Percentiles rank a stretch among this genome's conserved stretches.
Evolutionary conservation across 2,888 invertebrate genomes (phyloP).

Genomic region (Atrina japonica): DNA sequence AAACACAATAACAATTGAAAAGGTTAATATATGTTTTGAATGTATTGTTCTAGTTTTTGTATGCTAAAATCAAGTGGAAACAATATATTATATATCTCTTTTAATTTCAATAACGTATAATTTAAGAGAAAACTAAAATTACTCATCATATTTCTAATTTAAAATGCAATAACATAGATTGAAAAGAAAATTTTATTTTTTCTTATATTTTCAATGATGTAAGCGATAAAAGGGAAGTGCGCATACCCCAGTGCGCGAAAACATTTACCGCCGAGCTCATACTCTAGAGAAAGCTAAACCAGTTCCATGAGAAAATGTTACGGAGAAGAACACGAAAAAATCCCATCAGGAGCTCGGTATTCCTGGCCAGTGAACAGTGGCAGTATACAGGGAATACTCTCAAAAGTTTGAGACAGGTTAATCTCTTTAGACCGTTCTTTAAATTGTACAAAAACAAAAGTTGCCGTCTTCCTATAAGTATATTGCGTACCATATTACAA

Average conservation of each 20-base stretch:
- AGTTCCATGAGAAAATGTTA: constrained; percentile 50
- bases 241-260: constrained; percentile 57
- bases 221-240: constrained; percentile 44
- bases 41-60: too few species aligned
- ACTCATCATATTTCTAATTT: too few species aligned
- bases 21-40: too few species aligned
- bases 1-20: too few species aligned
- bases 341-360: constrained; percentile 62
- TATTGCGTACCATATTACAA: not conserved
- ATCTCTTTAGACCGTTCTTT: not conserved
- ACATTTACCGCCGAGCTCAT: constrained; percentile 59
- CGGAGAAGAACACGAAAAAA: constrained; percentile 53
- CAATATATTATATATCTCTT: too few species aligned
- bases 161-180: not conserved
- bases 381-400: constrained; percentile 69
- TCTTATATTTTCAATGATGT: constrained; percentile 14
- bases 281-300: constrained; percentile 31
- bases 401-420: constrained; percentile 68
- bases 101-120: too few species aligned
- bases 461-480: not conserved
- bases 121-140: too few species aligned
- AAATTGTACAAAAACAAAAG: not conserved
- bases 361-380: constrained; percentile 65
- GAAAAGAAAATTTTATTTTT: not conserved
- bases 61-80: too few species aligned